Evolutionary conservation across 2,113 vertebrate species (phyloP).

Genomic region (Poeciliopsis retropinna): DNA sequence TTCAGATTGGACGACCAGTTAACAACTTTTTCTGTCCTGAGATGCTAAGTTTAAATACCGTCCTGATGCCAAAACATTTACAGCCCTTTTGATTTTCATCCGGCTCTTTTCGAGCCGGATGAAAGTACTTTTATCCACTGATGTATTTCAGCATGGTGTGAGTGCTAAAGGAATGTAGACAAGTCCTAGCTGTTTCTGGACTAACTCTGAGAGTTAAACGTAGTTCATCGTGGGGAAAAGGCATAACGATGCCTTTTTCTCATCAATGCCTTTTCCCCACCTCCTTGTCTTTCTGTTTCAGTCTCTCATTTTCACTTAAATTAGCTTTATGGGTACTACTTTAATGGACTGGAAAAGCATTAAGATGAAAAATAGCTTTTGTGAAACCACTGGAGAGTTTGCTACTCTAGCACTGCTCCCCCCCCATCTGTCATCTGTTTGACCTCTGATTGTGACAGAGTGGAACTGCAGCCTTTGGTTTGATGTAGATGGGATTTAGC

Average conservation of each 20-base stretch:
- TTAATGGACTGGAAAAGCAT: constrained; percentile 18
- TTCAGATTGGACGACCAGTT: constrained; percentile 11
- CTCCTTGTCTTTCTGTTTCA: constrained; percentile 1
- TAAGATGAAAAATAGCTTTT: constrained; percentile 10
- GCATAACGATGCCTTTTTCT: too few species aligned
- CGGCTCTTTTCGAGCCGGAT: constrained; percentile 65
- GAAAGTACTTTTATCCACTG: constrained; percentile 61
- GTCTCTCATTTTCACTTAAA: constrained; percentile 22
- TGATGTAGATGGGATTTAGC: neutral
- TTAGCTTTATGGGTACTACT: constrained; percentile 7
- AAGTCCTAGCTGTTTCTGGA: constrained; percentile 47
- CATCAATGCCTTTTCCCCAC: neutral
- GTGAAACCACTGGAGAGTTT: neutral
- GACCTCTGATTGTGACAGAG: neutral
- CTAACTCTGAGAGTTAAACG: too few species aligned
- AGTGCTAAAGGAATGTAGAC: constrained; percentile 62
- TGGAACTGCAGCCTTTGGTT: neutral
- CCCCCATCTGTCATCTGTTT: neutral
- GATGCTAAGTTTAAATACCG: constrained; percentile 63
- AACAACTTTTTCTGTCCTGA: constrained; percentile 48
- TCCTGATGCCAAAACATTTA: constrained; percentile 70
- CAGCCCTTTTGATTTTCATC: constrained; percentile 66
- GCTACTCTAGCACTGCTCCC: constrained; percentile 9
- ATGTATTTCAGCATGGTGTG: constrained; percentile 44
- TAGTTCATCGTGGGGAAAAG: too few species aligned